These are phyloP conservation scores for Orchesella flavescens DNA, from an alignment of 2,888 invertebrate species.

Conservation along the genomic window DNA sequence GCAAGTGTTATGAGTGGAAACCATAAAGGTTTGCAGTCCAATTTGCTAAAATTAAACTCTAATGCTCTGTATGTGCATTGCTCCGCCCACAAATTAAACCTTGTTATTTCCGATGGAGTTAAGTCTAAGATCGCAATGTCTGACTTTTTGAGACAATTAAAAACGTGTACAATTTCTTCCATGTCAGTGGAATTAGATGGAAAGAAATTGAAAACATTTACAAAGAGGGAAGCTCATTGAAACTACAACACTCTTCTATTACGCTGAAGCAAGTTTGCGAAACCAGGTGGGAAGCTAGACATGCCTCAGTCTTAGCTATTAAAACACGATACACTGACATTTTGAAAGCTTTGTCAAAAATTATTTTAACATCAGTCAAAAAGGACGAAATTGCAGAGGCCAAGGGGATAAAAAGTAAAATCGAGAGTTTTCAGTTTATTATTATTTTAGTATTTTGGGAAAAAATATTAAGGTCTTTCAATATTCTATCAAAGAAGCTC, in stretches of 20 bases:
- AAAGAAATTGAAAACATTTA: not conserved
- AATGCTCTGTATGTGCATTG: conserved; percentile 1
- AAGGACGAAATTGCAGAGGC: too few relatives aligned
- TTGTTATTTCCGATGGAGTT: not conserved
- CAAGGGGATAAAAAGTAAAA: too few relatives aligned
- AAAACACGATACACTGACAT: not conserved
- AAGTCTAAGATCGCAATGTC: not conserved
- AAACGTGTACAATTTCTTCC: not conserved
- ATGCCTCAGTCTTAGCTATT: not conserved
- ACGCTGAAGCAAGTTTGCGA: not conserved
- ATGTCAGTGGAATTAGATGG: not conserved
- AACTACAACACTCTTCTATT: not conserved
- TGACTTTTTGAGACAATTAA: not conserved
- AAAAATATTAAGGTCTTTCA: too few relatives aligned
- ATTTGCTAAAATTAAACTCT: not conserved
- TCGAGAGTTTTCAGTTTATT: too few relatives aligned
- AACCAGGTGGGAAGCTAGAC: not conserved
- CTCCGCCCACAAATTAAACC: conserved; percentile 10
- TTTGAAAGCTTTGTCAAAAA: too few relatives aligned
- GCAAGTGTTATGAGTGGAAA: conserved; percentile 73
- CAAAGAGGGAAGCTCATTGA: too few relatives aligned
- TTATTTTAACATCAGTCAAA: too few relatives aligned
- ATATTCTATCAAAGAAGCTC: too few relatives aligned
- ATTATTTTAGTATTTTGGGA: too few relatives aligned
- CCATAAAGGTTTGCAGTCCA: conserved; percentile 70